These are phyloP conservation scores for Gyrodactylus bullatarudis DNA, from an alignment of 1,140 invertebrate genomes.

Conservation along the genomic window DNA sequence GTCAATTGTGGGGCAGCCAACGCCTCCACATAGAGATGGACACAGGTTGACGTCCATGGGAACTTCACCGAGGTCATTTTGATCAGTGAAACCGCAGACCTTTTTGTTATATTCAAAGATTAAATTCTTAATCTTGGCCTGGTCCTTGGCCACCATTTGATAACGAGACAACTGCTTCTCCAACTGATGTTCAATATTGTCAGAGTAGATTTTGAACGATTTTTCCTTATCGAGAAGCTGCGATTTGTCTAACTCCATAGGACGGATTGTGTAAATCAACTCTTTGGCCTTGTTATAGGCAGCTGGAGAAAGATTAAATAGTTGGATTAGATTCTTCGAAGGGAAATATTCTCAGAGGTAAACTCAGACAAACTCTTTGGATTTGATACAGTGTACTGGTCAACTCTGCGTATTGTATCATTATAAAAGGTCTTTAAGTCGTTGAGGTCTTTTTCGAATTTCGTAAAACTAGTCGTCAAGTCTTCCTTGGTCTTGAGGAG, in stretches of 20 bases:
- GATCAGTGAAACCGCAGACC: background rate
- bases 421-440: background rate
- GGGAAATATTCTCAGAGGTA: too few relatives aligned
- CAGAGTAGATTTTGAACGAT: background rate
- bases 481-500: background rate
- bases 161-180: background rate
- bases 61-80: background rate
- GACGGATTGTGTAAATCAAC: background rate
- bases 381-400: background rate
- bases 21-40: background rate
- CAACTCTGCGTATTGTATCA: background rate
- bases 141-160: background rate
- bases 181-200: background rate
- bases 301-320: background rate
- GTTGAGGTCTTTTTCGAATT: background rate
- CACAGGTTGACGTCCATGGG: background rate
- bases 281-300: background rate
- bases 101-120: background rate
- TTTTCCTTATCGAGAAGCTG: background rate
- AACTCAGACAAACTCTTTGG: background rate
- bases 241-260: background rate
- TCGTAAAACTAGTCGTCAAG: background rate
- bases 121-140: background rate
- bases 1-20: background rate
- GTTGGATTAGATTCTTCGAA: background rate